Percentiles rank a stretch among this genome's conserved stretches.
These are phyloP conservation scores for Protonibea diacanthus DNA, from an alignment of 2,797 vertebrate genomes.

Conservation along the genomic window DNA sequence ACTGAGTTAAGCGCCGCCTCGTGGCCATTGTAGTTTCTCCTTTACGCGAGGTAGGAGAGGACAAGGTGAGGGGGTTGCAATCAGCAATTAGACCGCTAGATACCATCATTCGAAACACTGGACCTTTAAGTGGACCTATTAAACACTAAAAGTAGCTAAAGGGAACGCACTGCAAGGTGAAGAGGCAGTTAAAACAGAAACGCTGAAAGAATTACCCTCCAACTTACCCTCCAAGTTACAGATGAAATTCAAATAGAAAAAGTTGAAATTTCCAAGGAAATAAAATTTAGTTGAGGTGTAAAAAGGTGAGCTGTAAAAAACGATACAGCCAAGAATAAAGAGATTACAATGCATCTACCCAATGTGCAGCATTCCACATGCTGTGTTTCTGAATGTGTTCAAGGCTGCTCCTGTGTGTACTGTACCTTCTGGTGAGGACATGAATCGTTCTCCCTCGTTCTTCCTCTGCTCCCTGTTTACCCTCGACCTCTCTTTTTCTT, in stretches of 20 bases:
- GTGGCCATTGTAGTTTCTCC: no score
- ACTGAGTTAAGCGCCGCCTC: no score
- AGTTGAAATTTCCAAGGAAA: neutral
- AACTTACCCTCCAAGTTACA: no score
- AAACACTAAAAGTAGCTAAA: neutral
- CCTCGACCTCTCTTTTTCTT: constrained; percentile 19
- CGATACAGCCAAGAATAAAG: neutral
- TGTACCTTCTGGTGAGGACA: neutral
- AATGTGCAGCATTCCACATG: neutral
- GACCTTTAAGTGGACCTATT: no score
- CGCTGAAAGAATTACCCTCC: neutral
- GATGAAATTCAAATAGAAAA: no score
- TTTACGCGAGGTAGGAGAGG: no score
- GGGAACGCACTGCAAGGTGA: neutral
- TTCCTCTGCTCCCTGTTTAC: neutral
- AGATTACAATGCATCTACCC: neutral
- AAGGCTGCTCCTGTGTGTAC: neutral
- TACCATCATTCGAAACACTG: no score
- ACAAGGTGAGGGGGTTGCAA: no score
- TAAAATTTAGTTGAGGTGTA: neutral
- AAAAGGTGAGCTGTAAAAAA: neutral
- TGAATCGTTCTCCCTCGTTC: neutral
- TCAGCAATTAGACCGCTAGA: no score
- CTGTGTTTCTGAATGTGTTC: constrained; percentile 10
- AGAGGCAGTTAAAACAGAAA: neutral